These are phyloP conservation scores for Odontamblyopus rebecca DNA, from an alignment of 2,797 vertebrate species.

Conservation along the genomic window DNA sequence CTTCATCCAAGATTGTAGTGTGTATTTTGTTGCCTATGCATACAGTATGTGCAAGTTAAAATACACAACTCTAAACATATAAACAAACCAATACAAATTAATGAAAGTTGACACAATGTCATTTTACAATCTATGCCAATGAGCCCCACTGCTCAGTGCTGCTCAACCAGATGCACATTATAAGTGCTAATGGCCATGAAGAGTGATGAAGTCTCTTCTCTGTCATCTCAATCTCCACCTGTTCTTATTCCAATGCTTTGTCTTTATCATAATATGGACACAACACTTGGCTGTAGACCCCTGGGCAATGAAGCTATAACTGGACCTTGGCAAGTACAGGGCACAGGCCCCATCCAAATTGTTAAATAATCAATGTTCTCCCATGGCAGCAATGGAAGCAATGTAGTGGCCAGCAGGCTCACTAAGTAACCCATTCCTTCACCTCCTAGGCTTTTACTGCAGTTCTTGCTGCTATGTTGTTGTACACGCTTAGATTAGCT, in stretches of 20 bases:
- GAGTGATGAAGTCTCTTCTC: slow-evolving; percentile 48
- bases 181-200: slow-evolving; percentile 54
- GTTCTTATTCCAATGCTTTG: slow-evolving; percentile 43
- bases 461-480: slow-evolving; percentile 58
- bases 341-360: slow-evolving; percentile 68
- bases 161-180: slow-evolving; percentile 56
- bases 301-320: slow-evolving; percentile 63
- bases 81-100: slow-evolving; percentile 14
- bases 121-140: slow-evolving; percentile 44
- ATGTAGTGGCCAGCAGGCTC: slow-evolving; percentile 53
- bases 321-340: slow-evolving; percentile 67
- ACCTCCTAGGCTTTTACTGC: slow-evolving; percentile 64
- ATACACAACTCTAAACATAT: too few species aligned
- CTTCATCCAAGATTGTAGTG: background rate
- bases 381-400: slow-evolving; percentile 70
- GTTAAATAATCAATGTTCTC: slow-evolving; percentile 84
- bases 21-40: background rate
- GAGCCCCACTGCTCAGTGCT: slow-evolving; percentile 57
- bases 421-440: slow-evolving; percentile 55
- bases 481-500: slow-evolving; percentile 5
- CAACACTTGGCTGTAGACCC: slow-evolving; percentile 61
- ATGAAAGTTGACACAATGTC: slow-evolving; percentile 40
- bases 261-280: slow-evolving; percentile 42
- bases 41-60: slow-evolving; percentile 7
- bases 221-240: slow-evolving; percentile 55